Percentiles rank a stretch among this genome's conserved stretches.
Evolutionary conservation across 1,140 invertebrate species (phyloP).

Genomic region (Theocolax elegans): DNA sequence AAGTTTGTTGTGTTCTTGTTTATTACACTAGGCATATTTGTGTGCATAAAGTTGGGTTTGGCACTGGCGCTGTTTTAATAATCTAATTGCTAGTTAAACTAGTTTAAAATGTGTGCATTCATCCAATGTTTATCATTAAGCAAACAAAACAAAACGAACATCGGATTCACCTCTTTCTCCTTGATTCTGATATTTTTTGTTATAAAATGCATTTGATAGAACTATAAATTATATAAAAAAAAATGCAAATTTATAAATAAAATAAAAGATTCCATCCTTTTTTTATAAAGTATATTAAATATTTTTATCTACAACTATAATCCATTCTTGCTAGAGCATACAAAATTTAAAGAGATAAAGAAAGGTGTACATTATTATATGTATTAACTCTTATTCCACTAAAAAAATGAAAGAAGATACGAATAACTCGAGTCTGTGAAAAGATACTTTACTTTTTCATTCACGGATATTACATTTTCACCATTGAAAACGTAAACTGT

Average conservation of each 20-base stretch:
- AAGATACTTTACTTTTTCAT: slow-evolving; percentile 20
- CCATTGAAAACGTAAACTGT: slow-evolving; percentile 16
- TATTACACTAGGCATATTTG: slow-evolving; percentile 64
- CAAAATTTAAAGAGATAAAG: slow-evolving; percentile 23
- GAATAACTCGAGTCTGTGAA: not conserved
- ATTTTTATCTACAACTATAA: slow-evolving; percentile 26
- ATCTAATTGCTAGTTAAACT: slow-evolving; percentile 37
- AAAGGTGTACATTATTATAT: slow-evolving; percentile 16
- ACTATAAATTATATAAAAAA: slow-evolving; percentile 27
- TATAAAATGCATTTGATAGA: slow-evolving; percentile 35
- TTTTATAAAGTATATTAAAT: slow-evolving; percentile 29
- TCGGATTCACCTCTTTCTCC: slow-evolving; percentile 21
- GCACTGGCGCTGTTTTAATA: slow-evolving; percentile 45
- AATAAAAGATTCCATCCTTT: slow-evolving; percentile 39
- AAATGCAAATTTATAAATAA: slow-evolving; percentile 25
- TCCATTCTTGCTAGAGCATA: slow-evolving; percentile 11
- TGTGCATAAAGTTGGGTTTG: slow-evolving; percentile 51
- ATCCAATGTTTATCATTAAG: slow-evolving; percentile 31
- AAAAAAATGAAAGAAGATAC: not conserved
- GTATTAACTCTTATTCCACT: slow-evolving; percentile 15
- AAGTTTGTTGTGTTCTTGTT: slow-evolving; percentile 68
- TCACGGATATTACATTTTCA: slow-evolving; percentile 1
- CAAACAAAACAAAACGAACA: slow-evolving; percentile 27
- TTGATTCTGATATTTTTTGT: slow-evolving; percentile 30
- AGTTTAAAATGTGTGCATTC: slow-evolving; percentile 32